Conservation (phyloP, 2,888 invertebrate species). For the Drosophila affinis region DNA sequence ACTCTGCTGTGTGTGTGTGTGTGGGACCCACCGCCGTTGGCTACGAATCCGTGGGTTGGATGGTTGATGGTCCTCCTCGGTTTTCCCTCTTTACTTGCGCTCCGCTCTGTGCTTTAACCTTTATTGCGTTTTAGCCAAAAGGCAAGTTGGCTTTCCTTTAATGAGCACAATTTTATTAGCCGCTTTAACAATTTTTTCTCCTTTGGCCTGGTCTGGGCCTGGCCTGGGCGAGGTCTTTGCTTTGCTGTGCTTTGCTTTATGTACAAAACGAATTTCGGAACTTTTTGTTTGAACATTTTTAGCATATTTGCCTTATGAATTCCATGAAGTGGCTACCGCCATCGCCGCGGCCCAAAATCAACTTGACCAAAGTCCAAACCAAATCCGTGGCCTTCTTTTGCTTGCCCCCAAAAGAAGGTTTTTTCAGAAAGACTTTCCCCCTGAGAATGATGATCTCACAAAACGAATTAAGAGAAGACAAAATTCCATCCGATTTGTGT, state of each 20-base stretch:
- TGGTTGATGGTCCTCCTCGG: neutral
- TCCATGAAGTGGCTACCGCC: slow-evolving; percentile 1
- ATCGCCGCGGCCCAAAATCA: slow-evolving; percentile 1
- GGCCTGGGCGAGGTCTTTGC: slow-evolving; percentile 1
- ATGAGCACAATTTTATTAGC: slow-evolving; percentile 75
- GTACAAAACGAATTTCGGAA: slow-evolving; percentile 52
- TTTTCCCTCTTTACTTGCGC: slow-evolving; percentile 36
- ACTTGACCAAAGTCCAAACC: slow-evolving; percentile 3
- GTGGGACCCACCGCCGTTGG: slow-evolving; percentile 54
- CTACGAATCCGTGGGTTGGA: slow-evolving; percentile 44
- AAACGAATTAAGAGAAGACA: neutral
- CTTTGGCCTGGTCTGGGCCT: neutral
- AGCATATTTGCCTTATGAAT: slow-evolving; percentile 51
- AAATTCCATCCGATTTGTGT: neutral
- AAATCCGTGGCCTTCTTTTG: neutral
- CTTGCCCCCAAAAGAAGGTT: neutral
- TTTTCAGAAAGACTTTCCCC: neutral
- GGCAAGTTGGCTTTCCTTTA: slow-evolving; percentile 73
- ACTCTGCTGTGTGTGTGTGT: slow-evolving; percentile 18
- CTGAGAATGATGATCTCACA: neutral
- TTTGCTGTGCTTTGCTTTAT: slow-evolving; percentile 31
- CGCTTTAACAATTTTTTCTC: slow-evolving; percentile 56
- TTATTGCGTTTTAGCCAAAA: slow-evolving; percentile 66
- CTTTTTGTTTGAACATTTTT: slow-evolving; percentile 50
- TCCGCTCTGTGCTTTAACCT: slow-evolving; percentile 58